Base-by-base conservation (phyloP, 2,113 vertebrate genomes). In the Aleadryas rufinucha region DNA sequence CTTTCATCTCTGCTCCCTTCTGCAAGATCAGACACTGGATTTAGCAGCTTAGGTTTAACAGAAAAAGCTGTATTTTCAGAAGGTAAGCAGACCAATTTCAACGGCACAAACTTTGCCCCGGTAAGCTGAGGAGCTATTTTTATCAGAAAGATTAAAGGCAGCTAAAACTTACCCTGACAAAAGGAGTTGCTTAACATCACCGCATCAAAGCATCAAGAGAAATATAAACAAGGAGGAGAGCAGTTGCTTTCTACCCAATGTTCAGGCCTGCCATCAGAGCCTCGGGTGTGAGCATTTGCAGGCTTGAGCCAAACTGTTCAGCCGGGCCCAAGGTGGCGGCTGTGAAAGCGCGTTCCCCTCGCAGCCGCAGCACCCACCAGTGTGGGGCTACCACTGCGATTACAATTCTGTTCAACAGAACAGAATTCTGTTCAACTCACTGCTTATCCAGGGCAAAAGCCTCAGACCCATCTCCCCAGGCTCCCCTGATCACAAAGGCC, bases 141-240 rank as follows among this genome's bases (percentile, higher is more conserved):
- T 96, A 89, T 92, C 81, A 94, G 61, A 87, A 95, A 95, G 81
- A 95, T 93, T 95, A 92, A 96, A 96, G 81, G 61, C 84, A 92
- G 57, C 69, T 94, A 87, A 95, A 89, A 93, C 71, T 84, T 75
- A 92, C 87, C 74, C 77, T 22, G 79, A 95, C 90, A 95, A 96
- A 95, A 91, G 69, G 65, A 95, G 84, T 35, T 89, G 64, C 86
- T 91, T 84, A 90, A 89, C 69, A 86, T 89, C 42, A 92, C 76
- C 28, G 54, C 92, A 92, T 92, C 94, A 94, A 89, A 95, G 80
- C 33, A 6, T 23, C 7, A 60, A 75, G 77, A 8, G 11, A 95
- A 82, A 89, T 13, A 82, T 26, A 87, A 96, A 95, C 57, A 93
- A 68, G 81, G 50, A 21, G 1, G 11, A 90, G 77, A 94, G 74